phyloP scores from a whole-genome alignment of 2,797 vertebrate species.

The Phalloptychus januarius region DNA sequence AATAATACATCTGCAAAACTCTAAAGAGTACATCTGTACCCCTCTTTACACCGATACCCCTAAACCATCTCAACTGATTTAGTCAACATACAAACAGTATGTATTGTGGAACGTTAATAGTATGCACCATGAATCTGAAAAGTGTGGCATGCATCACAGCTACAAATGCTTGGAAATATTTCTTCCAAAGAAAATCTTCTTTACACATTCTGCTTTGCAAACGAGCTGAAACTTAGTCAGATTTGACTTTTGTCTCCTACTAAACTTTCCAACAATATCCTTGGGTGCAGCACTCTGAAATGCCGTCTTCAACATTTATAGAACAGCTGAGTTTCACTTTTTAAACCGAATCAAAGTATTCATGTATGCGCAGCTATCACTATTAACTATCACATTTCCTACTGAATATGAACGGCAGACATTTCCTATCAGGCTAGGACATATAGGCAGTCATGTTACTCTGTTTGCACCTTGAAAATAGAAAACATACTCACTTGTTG shows the following conservation, averaged over 20 bases:
- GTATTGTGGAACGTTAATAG: background rate
- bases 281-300: background rate
- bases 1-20: background rate
- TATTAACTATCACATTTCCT: background rate
- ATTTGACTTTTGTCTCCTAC: background rate
- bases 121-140: background rate
- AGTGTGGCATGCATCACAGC: background rate
- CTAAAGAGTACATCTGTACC: background rate
- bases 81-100: background rate
- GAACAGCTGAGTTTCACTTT: background rate
- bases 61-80: background rate
- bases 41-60: background rate
- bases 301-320: background rate
- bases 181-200: background rate
- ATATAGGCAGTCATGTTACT: background rate
- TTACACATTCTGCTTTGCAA: background rate
- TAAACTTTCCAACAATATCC: background rate
- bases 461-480: background rate
- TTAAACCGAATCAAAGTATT: background rate
- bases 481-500: constrained; percentile 85
- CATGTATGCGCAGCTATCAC: too few relatives aligned
- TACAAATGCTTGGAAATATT: background rate
- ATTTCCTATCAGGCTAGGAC: background rate
- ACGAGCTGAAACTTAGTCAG: background rate
- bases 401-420: background rate